Conservation (phyloP, 1,140 invertebrate genomes). For the Laupala kohalensis region DNA sequence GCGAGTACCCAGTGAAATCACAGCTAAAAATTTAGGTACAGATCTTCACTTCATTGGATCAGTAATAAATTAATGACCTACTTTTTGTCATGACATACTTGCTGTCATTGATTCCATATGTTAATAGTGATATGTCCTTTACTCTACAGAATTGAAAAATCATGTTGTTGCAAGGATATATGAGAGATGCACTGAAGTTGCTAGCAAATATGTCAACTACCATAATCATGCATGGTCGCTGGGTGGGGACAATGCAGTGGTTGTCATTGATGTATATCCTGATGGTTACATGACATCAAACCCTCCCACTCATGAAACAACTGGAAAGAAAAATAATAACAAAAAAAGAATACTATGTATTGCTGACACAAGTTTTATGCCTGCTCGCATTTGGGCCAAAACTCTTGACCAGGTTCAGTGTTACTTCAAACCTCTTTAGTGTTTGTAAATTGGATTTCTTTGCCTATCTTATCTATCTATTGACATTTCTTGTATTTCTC, state of each 20-base stretch:
- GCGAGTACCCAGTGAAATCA: conserved; percentile 24
- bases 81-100: background rate
- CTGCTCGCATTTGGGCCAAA: conserved; percentile 18
- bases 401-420: conserved; percentile 27
- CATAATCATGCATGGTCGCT: conserved; percentile 31
- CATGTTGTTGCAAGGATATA: conserved; percentile 31
- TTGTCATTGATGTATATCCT: conserved; percentile 36
- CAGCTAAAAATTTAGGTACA: conserved; percentile 14
- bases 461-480: background rate
- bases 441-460: background rate
- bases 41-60: background rate
- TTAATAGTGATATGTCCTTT: background rate
- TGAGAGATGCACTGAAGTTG: conserved; percentile 29
- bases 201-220: conserved; percentile 27
- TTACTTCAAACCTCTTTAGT: background rate
- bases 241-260: conserved; percentile 29
- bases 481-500: conserved; percentile 9
- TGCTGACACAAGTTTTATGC: conserved; percentile 29
- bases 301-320: conserved; percentile 20
- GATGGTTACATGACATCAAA: conserved; percentile 27
- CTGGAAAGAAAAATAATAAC: conserved; percentile 23
- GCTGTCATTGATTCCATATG: background rate
- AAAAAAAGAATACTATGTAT: conserved; percentile 36
- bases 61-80: background rate
- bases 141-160: conserved; percentile 30